A percentile compares a stretch with the other conserved stretches of the same genome.
Conservation (phyloP, 2,113 vertebrate species). For the Plotosus lineatus region DNA sequence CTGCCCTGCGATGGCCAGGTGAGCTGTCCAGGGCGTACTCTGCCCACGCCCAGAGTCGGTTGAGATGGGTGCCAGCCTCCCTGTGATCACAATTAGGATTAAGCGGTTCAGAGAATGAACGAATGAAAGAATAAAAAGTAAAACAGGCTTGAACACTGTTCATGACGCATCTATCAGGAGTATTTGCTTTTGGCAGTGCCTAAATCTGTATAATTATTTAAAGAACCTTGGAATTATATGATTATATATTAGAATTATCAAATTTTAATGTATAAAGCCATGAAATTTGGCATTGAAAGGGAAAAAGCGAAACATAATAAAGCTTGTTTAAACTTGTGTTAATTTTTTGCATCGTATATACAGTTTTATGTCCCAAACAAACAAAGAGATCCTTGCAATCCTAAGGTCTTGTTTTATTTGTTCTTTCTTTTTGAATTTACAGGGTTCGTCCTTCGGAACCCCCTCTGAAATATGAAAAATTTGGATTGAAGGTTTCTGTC, state of each 20-base stretch:
- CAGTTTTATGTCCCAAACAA: background rate
- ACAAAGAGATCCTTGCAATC: background rate
- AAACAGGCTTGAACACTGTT: too few species aligned
- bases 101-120: too few species aligned
- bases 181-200: too few species aligned
- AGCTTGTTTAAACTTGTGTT: background rate
- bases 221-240: background rate
- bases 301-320: too few species aligned
- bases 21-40: too few species aligned
- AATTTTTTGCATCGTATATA: background rate
- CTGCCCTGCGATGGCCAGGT: too few species aligned
- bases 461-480: constrained; percentile 50
- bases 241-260: background rate
- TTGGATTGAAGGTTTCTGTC: constrained; percentile 51
- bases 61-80: too few species aligned
- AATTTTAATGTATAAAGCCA: background rate
- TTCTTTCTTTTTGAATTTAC: constrained; percentile 62
- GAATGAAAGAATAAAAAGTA: too few species aligned
- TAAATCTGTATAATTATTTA: too few species aligned
- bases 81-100: too few species aligned
- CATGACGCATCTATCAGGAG: too few species aligned
- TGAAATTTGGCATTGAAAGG: background rate
- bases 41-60: too few species aligned
- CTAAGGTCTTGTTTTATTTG: background rate
- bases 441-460: constrained; percentile 65